Percentiles rank a stretch among this genome's conserved stretches.
phyloP scores from a whole-genome alignment of 2,113 vertebrate genomes.

The Vimba vimba region DNA sequence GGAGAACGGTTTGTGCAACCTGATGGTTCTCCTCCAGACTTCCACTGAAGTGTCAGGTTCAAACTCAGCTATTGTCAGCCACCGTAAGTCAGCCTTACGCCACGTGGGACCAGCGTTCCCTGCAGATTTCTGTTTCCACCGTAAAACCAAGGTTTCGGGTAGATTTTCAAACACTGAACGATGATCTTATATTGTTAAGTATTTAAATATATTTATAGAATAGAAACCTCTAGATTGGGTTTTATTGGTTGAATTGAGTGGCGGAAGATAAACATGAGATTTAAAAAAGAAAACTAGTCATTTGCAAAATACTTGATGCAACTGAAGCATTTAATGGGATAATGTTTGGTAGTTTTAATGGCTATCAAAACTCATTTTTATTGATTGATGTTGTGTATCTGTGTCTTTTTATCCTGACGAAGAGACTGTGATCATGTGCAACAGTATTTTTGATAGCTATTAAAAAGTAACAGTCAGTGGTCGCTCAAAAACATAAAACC shows the following conservation, averaged over 20 bases:
- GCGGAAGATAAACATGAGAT: constrained; percentile 54
- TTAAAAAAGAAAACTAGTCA: constrained; percentile 49
- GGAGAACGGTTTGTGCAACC: constrained; percentile 40
- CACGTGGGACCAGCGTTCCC: constrained; percentile 14
- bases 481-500: constrained; percentile 45
- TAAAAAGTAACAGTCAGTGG: constrained; percentile 67
- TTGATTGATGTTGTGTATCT: constrained; percentile 64
- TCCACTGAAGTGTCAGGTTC: constrained; percentile 48
- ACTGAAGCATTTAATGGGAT: constrained; percentile 69
- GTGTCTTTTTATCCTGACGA: constrained; percentile 57
- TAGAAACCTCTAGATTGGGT: constrained; percentile 74
- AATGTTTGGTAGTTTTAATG: constrained; percentile 70
- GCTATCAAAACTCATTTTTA: constrained; percentile 74
- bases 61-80: constrained; percentile 25
- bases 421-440: constrained; percentile 56
- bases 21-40: constrained; percentile 34
- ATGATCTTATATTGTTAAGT: constrained; percentile 72
- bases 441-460: constrained; percentile 77
- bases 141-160: constrained; percentile 66
- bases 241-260: constrained; percentile 74
- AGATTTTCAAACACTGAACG: constrained; percentile 68
- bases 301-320: constrained; percentile 70
- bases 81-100: constrained; percentile 22
- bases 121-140: constrained; percentile 24
- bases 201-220: constrained; percentile 74